Evolutionary conservation across 2,888 invertebrate genomes (phyloP).

Genomic region (Teleogryllus oceanicus): DNA sequence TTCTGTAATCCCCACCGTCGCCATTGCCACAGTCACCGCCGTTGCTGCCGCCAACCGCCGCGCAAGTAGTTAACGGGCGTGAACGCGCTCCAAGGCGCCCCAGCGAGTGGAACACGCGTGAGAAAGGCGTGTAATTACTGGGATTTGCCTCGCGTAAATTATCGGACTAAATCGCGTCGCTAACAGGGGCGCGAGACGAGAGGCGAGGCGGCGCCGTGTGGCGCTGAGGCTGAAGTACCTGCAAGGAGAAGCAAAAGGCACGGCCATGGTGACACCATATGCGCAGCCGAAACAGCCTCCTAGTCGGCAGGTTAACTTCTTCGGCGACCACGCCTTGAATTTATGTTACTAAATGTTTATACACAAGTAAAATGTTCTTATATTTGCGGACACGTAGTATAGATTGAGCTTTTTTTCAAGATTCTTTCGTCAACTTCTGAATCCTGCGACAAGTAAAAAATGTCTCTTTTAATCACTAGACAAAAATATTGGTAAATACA

Average conservation of each 20-base stretch:
- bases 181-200: neutral
- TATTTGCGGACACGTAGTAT: no score
- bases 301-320: no score
- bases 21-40: neutral
- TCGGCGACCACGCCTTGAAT: no score
- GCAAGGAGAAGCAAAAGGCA: neutral
- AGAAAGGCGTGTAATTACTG: neutral
- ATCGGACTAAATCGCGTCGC: neutral
- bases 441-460: no score
- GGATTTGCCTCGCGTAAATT: constrained; percentile 18
- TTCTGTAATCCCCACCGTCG: neutral
- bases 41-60: neutral
- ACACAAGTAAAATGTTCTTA: no score
- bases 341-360: no score
- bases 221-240: neutral
- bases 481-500: no score
- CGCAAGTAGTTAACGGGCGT: neutral
- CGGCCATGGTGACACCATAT: neutral
- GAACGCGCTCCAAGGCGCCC: neutral
- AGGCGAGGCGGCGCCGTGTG: neutral
- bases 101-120: neutral
- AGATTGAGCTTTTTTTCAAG: no score
- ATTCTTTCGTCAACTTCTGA: no score
- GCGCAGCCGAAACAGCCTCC: no score
- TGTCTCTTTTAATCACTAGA: no score